phyloP scores from a whole-genome alignment of 64 coral and sea anemone species.

The Pachyseris speciosa region DNA sequence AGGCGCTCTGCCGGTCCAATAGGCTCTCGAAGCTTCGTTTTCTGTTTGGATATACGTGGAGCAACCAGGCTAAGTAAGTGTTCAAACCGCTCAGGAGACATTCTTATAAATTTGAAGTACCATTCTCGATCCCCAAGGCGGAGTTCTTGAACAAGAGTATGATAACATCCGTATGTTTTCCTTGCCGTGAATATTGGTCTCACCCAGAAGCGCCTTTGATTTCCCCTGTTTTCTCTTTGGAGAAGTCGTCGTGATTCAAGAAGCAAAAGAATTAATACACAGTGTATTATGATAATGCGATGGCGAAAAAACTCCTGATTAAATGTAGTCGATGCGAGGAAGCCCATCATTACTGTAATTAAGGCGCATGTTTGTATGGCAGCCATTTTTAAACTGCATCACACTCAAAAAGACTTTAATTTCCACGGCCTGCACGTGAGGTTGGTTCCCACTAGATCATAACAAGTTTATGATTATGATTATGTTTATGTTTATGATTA shows the following conservation, averaged over 20 bases:
- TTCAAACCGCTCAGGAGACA: constrained; percentile 7
- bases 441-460: neutral
- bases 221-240: neutral
- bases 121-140: constrained; percentile 10
- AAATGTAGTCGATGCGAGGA: neutral
- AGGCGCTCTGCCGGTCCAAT: neutral
- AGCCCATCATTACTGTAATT: neutral
- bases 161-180: constrained; percentile 8
- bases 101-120: constrained; percentile 18
- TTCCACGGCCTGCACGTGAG: neutral
- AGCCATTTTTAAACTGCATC: neutral
- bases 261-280: constrained; percentile 2
- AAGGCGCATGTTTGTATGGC: neutral
- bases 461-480: neutral
- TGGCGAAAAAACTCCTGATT: neutral
- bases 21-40: constrained; percentile 10
- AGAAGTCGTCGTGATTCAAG: neutral
- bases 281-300: neutral
- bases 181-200: constrained; percentile 6
- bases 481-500: neutral
- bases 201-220: constrained; percentile 19
- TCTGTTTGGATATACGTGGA: constrained; percentile 5
- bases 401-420: neutral
- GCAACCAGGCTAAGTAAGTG: neutral
- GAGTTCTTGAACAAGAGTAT: constrained; percentile 29